Evolutionary conservation across 2,113 vertebrate species (phyloP).

Genomic region (Dasyurus viverrinus): DNA sequence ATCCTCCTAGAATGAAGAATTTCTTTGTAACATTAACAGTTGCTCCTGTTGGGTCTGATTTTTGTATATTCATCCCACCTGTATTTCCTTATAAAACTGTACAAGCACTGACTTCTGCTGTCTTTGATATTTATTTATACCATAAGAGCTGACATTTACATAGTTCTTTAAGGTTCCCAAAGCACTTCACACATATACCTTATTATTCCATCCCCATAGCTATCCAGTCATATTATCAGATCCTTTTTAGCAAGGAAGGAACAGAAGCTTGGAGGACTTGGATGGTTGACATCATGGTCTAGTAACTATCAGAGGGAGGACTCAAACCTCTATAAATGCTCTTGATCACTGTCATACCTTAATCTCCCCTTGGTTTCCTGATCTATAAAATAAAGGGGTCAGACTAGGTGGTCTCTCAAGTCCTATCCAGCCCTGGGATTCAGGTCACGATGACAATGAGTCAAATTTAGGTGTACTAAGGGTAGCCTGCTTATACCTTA

Average conservation of each 20-base stretch:
- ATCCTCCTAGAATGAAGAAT: background rate
- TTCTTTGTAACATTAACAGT: background rate
- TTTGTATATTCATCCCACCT: background rate
- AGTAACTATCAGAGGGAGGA: background rate
- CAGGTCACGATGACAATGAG: background rate
- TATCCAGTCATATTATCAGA: background rate
- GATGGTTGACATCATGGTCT: background rate
- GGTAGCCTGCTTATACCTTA: background rate
- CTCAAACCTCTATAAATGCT: background rate
- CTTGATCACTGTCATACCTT: background rate
- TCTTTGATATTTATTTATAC: background rate
- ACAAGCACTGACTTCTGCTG: background rate
- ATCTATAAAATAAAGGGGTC: background rate
- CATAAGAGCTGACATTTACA: background rate
- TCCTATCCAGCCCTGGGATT: background rate
- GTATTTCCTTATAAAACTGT: background rate
- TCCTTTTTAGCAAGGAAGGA: background rate
- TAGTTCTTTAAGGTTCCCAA: background rate
- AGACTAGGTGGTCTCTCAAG: background rate
- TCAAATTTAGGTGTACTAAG: background rate
- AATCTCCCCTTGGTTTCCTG: background rate
- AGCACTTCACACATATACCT: background rate
- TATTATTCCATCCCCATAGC: background rate
- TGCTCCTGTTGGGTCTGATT: background rate
- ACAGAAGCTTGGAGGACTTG: background rate